phyloP scores from a whole-genome alignment of 2,888 invertebrate species.

The Laspeyria flexula region DNA sequence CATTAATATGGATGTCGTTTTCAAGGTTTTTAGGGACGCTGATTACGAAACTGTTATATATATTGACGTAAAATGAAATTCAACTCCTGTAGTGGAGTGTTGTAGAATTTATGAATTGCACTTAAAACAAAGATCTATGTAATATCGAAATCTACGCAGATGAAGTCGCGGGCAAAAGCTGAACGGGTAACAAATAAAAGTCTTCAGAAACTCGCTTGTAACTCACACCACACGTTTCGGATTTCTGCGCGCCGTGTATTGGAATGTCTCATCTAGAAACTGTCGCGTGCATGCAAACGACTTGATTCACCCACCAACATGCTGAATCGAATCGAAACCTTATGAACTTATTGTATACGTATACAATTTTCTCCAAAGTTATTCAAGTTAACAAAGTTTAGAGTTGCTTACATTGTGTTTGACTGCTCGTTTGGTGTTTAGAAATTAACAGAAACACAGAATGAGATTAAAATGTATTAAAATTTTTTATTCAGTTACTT shows the following conservation, averaged over 20 bases:
- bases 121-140: too few relatives aligned
- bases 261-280: conserved; percentile 40
- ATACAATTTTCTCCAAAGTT: neutral
- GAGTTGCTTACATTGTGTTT: neutral
- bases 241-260: conserved; percentile 30
- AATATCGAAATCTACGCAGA: too few relatives aligned
- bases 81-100: too few relatives aligned
- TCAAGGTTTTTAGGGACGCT: too few relatives aligned
- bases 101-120: too few relatives aligned
- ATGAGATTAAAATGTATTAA: too few relatives aligned
- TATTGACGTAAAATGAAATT: too few relatives aligned
- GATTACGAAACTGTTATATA: too few relatives aligned
- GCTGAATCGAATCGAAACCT: conserved; percentile 10
- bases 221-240: conserved; percentile 11
- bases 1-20: too few relatives aligned
- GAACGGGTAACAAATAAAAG: neutral
- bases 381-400: neutral
- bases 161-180: too few relatives aligned
- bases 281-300: conserved; percentile 51
- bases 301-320: conserved; percentile 35
- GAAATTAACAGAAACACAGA: neutral
- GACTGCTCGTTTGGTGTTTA: neutral
- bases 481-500: too few relatives aligned
- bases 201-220: neutral
- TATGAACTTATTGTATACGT: conserved; percentile 4